Conservation (phyloP, 2,888 invertebrate species). For the Mamestra brassicae region DNA sequence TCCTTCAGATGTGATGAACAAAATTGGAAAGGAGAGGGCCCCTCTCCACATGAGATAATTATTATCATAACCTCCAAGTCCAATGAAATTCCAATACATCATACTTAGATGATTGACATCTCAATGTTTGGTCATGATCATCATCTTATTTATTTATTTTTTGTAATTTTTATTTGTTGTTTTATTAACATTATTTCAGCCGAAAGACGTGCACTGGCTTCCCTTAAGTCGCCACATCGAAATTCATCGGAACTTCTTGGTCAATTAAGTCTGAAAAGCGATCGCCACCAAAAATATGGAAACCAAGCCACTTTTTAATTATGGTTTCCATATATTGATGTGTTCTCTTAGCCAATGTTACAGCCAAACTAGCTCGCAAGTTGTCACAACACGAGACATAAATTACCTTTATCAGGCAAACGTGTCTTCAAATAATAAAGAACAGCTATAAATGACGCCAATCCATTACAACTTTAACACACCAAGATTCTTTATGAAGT, state of each 20-base stretch:
- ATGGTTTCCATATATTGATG: background rate
- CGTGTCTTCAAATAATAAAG: constrained; percentile 19
- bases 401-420: constrained; percentile 22
- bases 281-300: background rate
- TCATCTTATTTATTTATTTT: no score
- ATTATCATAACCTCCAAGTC: no score
- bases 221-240: no score
- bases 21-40: no score
- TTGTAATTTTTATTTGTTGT: no score
- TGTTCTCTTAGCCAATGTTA: background rate
- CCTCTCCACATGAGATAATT: no score
- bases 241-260: no score
- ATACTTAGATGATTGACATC: background rate
- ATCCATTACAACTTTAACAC: constrained; percentile 33
- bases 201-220: background rate
- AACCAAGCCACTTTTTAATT: background rate
- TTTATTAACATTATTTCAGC: no score
- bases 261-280: background rate
- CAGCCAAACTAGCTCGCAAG: constrained; percentile 3
- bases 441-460: constrained; percentile 18
- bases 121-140: no score
- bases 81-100: background rate
- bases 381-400: background rate
- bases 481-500: constrained; percentile 17
- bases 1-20: background rate